Conservation (phyloP, 2,113 vertebrate genomes). For the Eurystomus gularis region DNA sequence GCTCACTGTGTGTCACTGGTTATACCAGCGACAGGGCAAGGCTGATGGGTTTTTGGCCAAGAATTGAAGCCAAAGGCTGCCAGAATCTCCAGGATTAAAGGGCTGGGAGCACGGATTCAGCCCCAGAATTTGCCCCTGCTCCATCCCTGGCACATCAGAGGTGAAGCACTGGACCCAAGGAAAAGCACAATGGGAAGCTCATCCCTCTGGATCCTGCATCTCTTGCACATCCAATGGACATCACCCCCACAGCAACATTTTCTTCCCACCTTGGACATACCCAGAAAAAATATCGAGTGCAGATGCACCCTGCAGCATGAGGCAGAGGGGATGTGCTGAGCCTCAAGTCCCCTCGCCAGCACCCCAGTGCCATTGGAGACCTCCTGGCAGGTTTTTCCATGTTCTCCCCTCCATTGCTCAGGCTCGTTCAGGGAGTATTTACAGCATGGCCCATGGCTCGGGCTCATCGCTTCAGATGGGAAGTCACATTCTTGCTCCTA, state of each 20-base stretch:
- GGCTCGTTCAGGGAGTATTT: neutral
- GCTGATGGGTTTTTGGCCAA: neutral
- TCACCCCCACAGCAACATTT: rapidly evolving
- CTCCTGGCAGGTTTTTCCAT: neutral
- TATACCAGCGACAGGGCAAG: neutral
- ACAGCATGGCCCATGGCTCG: neutral
- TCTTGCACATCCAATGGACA: rapidly evolving
- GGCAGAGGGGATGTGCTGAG: neutral
- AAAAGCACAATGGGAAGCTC: neutral
- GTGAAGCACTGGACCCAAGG: neutral
- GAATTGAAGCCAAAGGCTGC: neutral
- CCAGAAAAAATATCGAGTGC: neutral
- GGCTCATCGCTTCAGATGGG: neutral
- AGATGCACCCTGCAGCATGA: neutral
- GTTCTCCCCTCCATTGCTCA: neutral
- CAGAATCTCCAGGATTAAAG: neutral
- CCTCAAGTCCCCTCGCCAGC: neutral
- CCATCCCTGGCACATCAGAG: rapidly evolving
- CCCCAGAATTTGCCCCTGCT: neutral
- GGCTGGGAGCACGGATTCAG: rapidly evolving
- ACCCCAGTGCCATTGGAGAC: neutral
- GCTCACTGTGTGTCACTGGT: neutral
- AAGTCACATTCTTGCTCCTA: slow-evolving; percentile 17
- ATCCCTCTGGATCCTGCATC: neutral
- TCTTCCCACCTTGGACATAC: neutral